Evolutionary conservation across 2,113 vertebrate genomes (phyloP), one percentile per base, ranked within the genome.

Genomic region (Corvus cornix): DNA sequence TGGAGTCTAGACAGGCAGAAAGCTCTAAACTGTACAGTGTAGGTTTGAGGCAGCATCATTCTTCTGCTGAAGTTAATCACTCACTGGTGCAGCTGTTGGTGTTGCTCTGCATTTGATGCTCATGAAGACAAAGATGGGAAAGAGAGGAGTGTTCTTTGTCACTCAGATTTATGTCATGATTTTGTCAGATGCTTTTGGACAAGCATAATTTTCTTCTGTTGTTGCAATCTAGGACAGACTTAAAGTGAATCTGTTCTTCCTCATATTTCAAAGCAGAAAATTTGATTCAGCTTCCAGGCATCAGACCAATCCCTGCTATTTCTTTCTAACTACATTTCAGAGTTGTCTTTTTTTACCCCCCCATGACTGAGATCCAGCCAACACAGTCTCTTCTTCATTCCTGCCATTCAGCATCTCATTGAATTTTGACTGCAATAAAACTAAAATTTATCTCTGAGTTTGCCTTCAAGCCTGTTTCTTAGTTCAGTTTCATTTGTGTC

Each of bases 381-480:
- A 91, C 41, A 44, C 22, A 72, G 41, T 64, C 3, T 64, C 17
- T 33, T 95, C 30, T 87, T 94, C 49, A 20, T 84, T 91, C n/a
- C 44, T 91, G 24, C 24, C 21, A 23, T 79, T 89, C 70, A 91
- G 7, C n/a, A 58, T 87, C 22, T 39, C 48, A 52, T 11, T 90
- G 74, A 89, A 75, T 89, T 95, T 89, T 91, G 62, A 52, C 49
- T 90, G n/a, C 66, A 94, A 3, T 63, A 48, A 87, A 87, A 86
- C 15, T 77, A 51, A 73, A 90, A 90, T 85, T 91, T 79, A 67
- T 75, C 59, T 84, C 33, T 35, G 17, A 69, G 44, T 64, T 94
- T 78, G 52, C 70, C 39, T 85, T 93, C 67, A 87, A 64, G 41
- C 18, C 16, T 78, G 3, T 23, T 87, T 55, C 39, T 70, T 89